Conservation (phyloP, 2,797 vertebrate species). For the Staurois parvus region DNA sequence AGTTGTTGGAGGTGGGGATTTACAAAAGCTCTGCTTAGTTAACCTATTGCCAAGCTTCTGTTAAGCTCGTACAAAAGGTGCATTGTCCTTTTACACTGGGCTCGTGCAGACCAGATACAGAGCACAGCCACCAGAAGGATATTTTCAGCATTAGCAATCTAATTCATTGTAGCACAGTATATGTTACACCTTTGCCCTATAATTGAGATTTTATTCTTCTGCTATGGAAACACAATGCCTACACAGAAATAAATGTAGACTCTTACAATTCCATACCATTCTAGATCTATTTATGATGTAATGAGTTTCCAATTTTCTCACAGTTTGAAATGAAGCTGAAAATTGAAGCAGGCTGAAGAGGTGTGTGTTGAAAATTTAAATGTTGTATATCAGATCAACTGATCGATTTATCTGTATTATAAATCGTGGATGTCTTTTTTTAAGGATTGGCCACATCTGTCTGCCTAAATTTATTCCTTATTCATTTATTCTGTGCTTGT, state of each 20-base stretch:
- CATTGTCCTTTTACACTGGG: conserved; percentile 17
- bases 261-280: not conserved
- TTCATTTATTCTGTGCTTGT: too few species aligned
- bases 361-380: not conserved
- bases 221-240: not conserved
- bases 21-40: conserved; percentile 47
- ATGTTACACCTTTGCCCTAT: not conserved
- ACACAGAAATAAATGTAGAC: not conserved
- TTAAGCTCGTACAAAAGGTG: conserved; percentile 38
- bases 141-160: not conserved
- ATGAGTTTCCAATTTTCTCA: not conserved
- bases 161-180: conserved; percentile 14
- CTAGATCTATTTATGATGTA: not conserved
- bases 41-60: conserved; percentile 35
- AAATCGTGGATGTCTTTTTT: too few species aligned
- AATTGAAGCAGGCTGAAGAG: not conserved
- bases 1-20: conserved; percentile 47
- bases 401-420: too few species aligned
- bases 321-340: not conserved
- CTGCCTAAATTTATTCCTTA: too few species aligned
- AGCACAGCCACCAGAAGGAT: conserved; percentile 16
- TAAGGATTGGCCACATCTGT: too few species aligned
- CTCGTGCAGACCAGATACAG: conserved; percentile 21
- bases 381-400: too few species aligned
- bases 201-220: conserved; percentile 1